Base-by-base conservation (phyloP, 2,888 invertebrate species). In the Caenorhabditis japonica region DNA sequence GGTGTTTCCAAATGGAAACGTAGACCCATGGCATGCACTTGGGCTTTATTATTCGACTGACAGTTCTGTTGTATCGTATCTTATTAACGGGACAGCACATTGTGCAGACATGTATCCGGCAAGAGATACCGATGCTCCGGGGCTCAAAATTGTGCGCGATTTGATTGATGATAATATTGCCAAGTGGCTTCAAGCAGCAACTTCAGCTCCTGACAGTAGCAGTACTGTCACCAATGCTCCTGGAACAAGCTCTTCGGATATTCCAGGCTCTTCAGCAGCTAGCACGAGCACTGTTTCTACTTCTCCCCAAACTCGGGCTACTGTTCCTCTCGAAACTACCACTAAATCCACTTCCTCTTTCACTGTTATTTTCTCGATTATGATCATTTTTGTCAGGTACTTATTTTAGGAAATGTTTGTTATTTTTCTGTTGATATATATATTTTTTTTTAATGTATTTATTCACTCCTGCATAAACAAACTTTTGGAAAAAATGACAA, bases 21-120 rank as follows among this genome's bases (percentile, higher is more conserved):
- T 76, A 2, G 79, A 79, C 52, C 79, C 79, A 19, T 79, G 79
- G 79, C 75, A 75, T 23, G 76, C 79, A 13, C 69, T 79, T 10
- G 79, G 79, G 4, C 72, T 72, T 30, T 76, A 71, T 34, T 2
- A 27, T 13, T 8, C 47, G 0, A 27, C 7, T 4, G 64, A 69
- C 19, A 13, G 7, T 10, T 46, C 73, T 10, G 68, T 76, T 25
- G 69, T 73, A 0, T 21, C 62, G n/a, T 71, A 61, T 33, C 25
- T 75, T 1, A 75, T 75, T 15, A 15, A 75, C 21, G 75, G 80
- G 61, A 81, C 80, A 39, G 79, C 82, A 30, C 80, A 82, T 52
- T 82, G 82, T 59, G 82, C 79, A 8, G 80, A 80, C 46, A 80
- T 80, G 82, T 82, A 82, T 66, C 79, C 75, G 36, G 70, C 73